Conservation (phyloP, 2,888 invertebrate species). For the Dendrolimus houi region DNA sequence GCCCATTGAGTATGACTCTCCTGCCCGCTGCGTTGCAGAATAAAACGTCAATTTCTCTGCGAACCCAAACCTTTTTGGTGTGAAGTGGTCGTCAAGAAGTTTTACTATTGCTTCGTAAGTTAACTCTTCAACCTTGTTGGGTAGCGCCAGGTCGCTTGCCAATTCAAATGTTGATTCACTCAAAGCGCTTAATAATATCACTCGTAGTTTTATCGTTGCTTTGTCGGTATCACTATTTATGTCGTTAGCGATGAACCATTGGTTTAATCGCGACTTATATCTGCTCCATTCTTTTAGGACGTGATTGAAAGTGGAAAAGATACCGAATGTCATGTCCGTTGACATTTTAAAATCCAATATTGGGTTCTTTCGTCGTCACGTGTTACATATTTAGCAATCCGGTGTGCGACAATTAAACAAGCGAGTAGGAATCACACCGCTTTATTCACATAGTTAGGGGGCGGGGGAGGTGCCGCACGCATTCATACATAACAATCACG, state of each 20-base stretch:
- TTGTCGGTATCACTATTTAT: constrained; percentile 7
- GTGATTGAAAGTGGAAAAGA: constrained; percentile 12
- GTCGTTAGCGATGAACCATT: constrained; percentile 15
- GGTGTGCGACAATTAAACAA: too few species aligned
- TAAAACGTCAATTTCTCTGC: constrained; percentile 21
- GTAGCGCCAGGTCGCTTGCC: constrained; percentile 14
- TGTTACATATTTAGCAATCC: neutral
- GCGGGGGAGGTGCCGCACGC: too few species aligned
- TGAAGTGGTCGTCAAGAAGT: constrained; percentile 20
- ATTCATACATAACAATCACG: too few species aligned
- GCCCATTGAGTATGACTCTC: constrained; percentile 19
- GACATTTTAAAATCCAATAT: neutral
- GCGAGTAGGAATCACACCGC: too few species aligned
- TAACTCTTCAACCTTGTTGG: constrained; percentile 11
- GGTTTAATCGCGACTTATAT: constrained; percentile 9
- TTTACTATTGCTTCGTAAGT: constrained; percentile 11
- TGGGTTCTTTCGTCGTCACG: neutral
- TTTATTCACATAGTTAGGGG: too few species aligned
- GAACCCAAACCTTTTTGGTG: constrained; percentile 19
- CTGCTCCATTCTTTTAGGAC: constrained; percentile 10
- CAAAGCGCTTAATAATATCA: constrained; percentile 14
- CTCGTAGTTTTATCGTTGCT: constrained; percentile 7
- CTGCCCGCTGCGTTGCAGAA: constrained; percentile 13
- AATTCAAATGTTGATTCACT: constrained; percentile 12
- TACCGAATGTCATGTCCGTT: constrained; percentile 1